Base-by-base conservation (phyloP, 2,113 vertebrate genomes). In the Dermatemys mawii region DNA sequence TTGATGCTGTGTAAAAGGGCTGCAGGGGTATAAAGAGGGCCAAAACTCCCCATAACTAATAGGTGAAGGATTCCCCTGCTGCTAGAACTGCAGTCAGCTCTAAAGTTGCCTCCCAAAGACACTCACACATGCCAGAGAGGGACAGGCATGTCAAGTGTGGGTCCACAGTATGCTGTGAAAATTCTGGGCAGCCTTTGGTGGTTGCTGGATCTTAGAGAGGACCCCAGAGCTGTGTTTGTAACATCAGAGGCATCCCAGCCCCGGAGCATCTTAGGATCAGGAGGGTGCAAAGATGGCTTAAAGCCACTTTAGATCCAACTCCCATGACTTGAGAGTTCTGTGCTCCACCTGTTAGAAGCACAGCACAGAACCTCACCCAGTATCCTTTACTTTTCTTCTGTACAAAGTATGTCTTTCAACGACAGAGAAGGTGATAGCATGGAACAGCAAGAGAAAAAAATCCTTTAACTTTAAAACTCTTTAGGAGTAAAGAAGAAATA, bases 381-480 rank as follows among this genome's bases (percentile, higher is more conserved):
- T 53, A 49, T 14, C 3, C 51, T 84, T 86, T 50, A 76, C 57
- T 49, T 82, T 83, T 78, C 41, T 75, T 91, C 49, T 0, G 0
- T 26, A 79, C 38, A 87, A 57, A 87, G 26, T 21, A 79, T 73
- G 10, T 11, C 75, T 11, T 81, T 86, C 48, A 92, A 32, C 38
- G n/a, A 81, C 85, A 96, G n/a, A n/a, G n/a, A 81, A 92, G 94
- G 29, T 27, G n/a, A 44, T 27, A 53, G 26, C 50, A 78, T 60
- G 48, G 80, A 51, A 54, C 29, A 46, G 32, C 50, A 94, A 57
- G 11, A 93, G 51, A 11, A 75, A 2, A 81, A 5, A 35, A 46
- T 90, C 53, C 54, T 91, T 53, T 67, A 44, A 81, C n/a, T 27
- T 90, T 60, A 4, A 0, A 85, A 89, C 73, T 55, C 49, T 78